Base-by-base conservation (phyloP, 2,113 vertebrate genomes). In the Brachypteracias leptosomus region DNA sequence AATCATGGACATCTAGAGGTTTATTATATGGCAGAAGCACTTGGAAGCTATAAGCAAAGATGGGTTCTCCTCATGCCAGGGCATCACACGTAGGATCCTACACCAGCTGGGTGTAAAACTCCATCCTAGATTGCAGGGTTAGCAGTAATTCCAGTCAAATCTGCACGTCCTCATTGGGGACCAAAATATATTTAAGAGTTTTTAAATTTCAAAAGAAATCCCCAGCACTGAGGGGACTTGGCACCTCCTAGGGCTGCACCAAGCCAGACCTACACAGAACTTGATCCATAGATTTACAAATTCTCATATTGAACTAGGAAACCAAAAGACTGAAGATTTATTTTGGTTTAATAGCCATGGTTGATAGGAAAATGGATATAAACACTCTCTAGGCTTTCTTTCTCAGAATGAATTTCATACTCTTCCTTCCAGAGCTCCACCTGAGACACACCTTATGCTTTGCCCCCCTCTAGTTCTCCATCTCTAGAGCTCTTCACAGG, bases 1-100 rank as follows among this genome's bases (percentile, higher is more conserved):
- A 92, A 92, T 85, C 85, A 89, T 4, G 68, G 62, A 94, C 40
- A 86, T 79, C 15, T 61, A 85, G 52, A 78, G 65, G 26, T 90
- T 93, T 95, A 85, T 89, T 72, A 57, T 38, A 66, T 5, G 58
- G 80, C 80, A 93, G n/a, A 61, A 89, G 76, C 54, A 38, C 9
- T 2, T 15, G 65, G 77, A 78, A 93, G 87, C 68, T 29, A 9
- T n/a, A 72, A 90, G 38, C 31, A 65, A 92, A 93, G 36, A 91
- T 1, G 3, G 52, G 42, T 75, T 82, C 49, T 49, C 58, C 68
- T 75, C 15, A 6, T 24, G 55, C 35, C 68, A 88, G 63, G 12
- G 71, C 73, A 84, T 10, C 70, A 24, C 58, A n/a, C 1, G 36
- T 31, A 51, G 40, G 61, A 42, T 24, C 2, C 2, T 19, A 20